Evolutionary conservation across 2,888 invertebrate genomes (phyloP), one percentile per base, ranked within the genome.

Genomic region (Volucella inanis): DNA sequence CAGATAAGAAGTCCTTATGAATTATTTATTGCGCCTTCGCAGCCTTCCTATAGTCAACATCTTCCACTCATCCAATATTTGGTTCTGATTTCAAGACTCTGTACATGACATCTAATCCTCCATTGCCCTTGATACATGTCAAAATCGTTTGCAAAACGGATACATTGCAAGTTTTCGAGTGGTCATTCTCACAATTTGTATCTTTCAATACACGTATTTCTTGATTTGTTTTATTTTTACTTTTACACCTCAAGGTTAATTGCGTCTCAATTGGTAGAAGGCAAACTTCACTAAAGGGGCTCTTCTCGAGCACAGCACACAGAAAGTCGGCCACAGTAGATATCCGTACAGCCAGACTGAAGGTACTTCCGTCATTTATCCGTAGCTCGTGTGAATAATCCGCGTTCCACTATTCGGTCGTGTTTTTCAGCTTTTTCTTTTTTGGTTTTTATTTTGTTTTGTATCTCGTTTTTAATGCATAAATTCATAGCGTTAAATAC

Each of bases 341-440:
- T 39, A 62, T 15, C 8, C 47, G 52, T 12, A 15, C 39, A 41
- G 38, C 12, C 14, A 49, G 41, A 43, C 64, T 39, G 55, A 84
- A 75, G 79, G 79, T 72, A 85, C 85, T 85, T 85, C 85, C 85
- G 80, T 80, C 76, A 85, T 75, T 67, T 65, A 67, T 54, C 38
- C 31, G 41, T 39, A 15, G 43, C 43, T 54, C 54, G 45, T 64
- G 41, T 49, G 74, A 65, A 52, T 61, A 68, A 55, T 72, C 65
- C 47, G 54, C 18, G 41, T 50, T 39, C 12, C 59, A 62, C 62
- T 38, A 47, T 62, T 68, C 62, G 18, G 39, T 72, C 71, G 72
- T 78, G 72, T 65, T 59, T 43, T 10, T 43, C 41, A 47, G 31
- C 39, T 9, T 38, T 18, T 68, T 54, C 70, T 70, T 81, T 52